Evolutionary conservation across 1,140 invertebrate genomes (phyloP).

Genomic region (Sipha flava): DNA sequence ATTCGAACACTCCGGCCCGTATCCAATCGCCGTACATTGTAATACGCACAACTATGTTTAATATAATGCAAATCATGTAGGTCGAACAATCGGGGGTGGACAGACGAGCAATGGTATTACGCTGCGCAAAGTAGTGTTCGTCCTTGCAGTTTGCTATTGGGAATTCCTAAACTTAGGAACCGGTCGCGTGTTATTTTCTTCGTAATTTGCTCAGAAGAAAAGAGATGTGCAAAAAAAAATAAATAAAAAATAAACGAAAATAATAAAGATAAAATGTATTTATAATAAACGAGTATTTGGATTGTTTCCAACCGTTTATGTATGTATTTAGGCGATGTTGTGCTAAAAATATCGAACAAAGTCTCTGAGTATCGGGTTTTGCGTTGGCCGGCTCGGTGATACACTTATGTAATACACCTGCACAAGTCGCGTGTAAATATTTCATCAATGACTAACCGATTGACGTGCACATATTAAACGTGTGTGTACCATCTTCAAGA

Average conservation of each 20-base stretch:
- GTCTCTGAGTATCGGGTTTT: background rate
- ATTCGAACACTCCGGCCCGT: background rate
- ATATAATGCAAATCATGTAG: background rate
- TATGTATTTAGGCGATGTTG: background rate
- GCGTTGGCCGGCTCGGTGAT: too few relatives aligned
- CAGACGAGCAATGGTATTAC: background rate
- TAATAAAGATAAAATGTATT: too few relatives aligned
- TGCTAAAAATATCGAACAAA: background rate
- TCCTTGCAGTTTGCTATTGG: background rate
- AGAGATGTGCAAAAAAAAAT: background rate
- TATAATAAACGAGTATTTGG: conserved; percentile 15
- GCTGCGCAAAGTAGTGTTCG: background rate
- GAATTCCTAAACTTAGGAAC: conserved; percentile 9
- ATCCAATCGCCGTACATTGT: background rate
- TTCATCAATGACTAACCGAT: too few relatives aligned
- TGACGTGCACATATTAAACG: too few relatives aligned
- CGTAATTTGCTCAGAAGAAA: background rate
- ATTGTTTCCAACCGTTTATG: background rate
- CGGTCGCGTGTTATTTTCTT: background rate
- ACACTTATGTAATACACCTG: too few relatives aligned
- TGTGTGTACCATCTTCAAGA: too few relatives aligned
- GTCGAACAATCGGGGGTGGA: conserved; percentile 8
- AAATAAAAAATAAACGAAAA: too few relatives aligned
- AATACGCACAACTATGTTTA: background rate
- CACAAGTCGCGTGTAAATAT: too few relatives aligned